phyloP scores from a whole-genome alignment of 2,113 vertebrate genomes.

The Uropsilus gracilis region DNA sequence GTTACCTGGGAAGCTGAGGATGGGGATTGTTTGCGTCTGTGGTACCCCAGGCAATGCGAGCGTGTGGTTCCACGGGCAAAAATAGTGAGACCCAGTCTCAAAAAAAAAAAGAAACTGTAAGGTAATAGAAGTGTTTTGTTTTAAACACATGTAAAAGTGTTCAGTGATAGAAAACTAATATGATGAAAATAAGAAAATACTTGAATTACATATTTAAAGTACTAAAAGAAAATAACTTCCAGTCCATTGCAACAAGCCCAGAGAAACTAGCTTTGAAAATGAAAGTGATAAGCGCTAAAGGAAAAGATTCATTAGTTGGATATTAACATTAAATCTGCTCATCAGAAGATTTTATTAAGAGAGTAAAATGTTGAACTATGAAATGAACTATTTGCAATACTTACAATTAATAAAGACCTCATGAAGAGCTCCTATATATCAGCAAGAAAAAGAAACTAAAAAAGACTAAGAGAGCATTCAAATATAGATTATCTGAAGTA shows the following conservation, averaged over 20 bases:
- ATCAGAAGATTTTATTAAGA: no score
- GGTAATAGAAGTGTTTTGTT: not conserved
- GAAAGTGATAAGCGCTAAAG: not conserved
- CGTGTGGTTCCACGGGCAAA: no score
- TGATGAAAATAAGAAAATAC: not conserved
- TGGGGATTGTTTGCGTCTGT: no score
- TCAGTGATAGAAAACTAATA: not conserved
- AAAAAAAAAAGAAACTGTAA: not conserved
- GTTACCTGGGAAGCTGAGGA: no score
- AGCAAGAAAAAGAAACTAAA: not conserved
- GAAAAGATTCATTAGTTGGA: no score
- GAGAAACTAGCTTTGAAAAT: not conserved
- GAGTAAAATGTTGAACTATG: not conserved
- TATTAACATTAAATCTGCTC: no score
- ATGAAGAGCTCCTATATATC: not conserved
- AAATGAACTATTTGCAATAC: not conserved
- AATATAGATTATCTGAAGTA: not conserved
- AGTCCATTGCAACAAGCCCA: not conserved
- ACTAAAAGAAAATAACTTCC: not conserved
- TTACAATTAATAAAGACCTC: not conserved
- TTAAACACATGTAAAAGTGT: not conserved
- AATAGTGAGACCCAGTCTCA: no score
- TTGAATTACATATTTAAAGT: not conserved
- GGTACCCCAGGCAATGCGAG: no score
- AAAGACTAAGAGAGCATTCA: not conserved